These are phyloP conservation scores for Hedychridium roseum DNA, from an alignment of 2,888 invertebrate species.

Conservation along the genomic window DNA sequence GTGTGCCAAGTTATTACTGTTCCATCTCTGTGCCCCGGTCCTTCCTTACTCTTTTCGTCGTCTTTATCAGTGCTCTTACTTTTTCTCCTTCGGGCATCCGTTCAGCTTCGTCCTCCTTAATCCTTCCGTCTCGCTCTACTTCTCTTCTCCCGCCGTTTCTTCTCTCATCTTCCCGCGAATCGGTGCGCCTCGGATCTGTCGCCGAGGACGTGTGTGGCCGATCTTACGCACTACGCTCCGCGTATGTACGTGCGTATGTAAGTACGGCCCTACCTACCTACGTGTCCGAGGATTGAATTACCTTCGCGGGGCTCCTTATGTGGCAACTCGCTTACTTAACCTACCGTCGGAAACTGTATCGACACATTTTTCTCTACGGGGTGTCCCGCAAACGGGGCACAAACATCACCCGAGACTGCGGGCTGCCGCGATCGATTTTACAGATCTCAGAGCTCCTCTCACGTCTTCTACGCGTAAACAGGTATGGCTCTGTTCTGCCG, in stretches of 20 bases:
- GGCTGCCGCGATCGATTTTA: too few relatives aligned
- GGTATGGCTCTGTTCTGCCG: too few relatives aligned
- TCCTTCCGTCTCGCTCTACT: background rate
- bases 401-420: too few relatives aligned
- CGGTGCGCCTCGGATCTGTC: too few relatives aligned
- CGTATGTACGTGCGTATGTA: conserved; percentile 17
- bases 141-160: background rate
- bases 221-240: conserved; percentile 34
- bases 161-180: background rate
- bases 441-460: too few relatives aligned
- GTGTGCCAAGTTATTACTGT: too few relatives aligned
- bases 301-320: conserved; percentile 51
- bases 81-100: conserved; percentile 21
- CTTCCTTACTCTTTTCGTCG: background rate
- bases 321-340: conserved; percentile 58
- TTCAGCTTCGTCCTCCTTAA: conserved; percentile 16
- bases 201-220: conserved; percentile 34
- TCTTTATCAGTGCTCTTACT: background rate
- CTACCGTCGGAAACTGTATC: conserved; percentile 58
- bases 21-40: background rate
- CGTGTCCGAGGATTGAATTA: conserved; percentile 50
- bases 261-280: conserved; percentile 37
- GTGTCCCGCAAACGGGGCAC: conserved; percentile 40
- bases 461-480: too few relatives aligned
- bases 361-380: conserved; percentile 48